Evolutionary conservation across 2,888 invertebrate species (phyloP).

Genomic region (Ophion obscuratus): DNA sequence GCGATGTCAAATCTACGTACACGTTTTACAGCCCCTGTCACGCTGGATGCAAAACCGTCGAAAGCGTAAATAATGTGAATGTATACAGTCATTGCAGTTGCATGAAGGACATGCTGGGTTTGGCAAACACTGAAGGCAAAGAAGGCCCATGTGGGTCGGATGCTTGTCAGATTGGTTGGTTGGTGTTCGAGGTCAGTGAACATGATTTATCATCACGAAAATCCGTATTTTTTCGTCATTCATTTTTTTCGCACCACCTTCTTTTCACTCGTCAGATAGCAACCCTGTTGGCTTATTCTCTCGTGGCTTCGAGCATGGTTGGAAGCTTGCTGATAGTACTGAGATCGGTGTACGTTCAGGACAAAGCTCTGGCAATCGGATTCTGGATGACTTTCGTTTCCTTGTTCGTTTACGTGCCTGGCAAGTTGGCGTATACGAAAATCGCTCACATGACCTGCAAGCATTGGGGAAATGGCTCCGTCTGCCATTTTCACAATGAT

Average conservation of each 20-base stretch:
- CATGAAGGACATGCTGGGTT: conserved; percentile 76
- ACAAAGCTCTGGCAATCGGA: conserved; percentile 87
- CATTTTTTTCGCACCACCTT: neutral
- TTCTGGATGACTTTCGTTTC: conserved; percentile 86
- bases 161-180: conserved; percentile 85
- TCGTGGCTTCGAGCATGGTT: conserved; percentile 83
- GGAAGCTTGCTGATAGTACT: conserved; percentile 86
- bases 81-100: conserved; percentile 86
- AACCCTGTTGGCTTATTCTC: conserved; percentile 82
- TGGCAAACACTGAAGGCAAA: conserved; percentile 80
- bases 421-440: conserved; percentile 87
- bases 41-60: conserved; percentile 87
- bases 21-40: conserved; percentile 91
- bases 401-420: conserved; percentile 87
- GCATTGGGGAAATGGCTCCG: conserved; percentile 83
- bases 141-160: conserved; percentile 86
- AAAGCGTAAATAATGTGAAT: conserved; percentile 83
- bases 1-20: conserved; percentile 85
- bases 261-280: conserved; percentile 78
- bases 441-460: conserved; percentile 85
- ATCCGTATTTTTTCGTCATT: neutral
- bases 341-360: conserved; percentile 86
- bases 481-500: conserved; percentile 84
- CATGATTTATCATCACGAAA: neutral
- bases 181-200: conserved; percentile 82